These are phyloP conservation scores for Pelobates cultripes DNA, from an alignment of 2,797 vertebrate species.

Conservation along the genomic window DNA sequence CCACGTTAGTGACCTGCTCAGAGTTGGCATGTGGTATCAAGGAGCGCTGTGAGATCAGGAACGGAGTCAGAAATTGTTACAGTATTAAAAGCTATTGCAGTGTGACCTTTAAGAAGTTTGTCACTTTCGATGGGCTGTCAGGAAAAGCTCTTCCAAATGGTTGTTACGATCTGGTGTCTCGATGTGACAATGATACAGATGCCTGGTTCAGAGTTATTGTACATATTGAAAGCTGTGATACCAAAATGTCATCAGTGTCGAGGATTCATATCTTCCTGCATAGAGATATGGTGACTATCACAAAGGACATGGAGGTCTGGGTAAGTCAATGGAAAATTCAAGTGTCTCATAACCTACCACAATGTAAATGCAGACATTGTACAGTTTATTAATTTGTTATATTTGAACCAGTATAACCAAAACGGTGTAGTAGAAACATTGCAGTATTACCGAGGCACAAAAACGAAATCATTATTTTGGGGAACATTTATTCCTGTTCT, in stretches of 20 bases:
- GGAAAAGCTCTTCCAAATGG: conserved; percentile 59
- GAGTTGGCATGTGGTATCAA: conserved; percentile 60
- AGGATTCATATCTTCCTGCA: conserved; percentile 69
- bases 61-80: conserved; percentile 69
- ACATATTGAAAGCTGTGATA: conserved; percentile 65
- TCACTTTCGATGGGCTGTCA: conserved; percentile 73
- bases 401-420: too few relatives aligned
- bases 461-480: too few relatives aligned
- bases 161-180: conserved; percentile 70
- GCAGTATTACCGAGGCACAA: too few relatives aligned
- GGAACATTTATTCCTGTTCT: too few relatives aligned
- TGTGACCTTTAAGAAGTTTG: conserved; percentile 59
- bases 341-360: too few relatives aligned
- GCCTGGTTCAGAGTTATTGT: conserved; percentile 77
- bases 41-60: conserved; percentile 64
- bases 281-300: conserved; percentile 67
- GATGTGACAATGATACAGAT: conserved; percentile 57
- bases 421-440: too few relatives aligned
- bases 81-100: conserved; percentile 53
- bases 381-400: too few relatives aligned
- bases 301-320: conserved; percentile 66
- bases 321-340: conserved; percentile 63
- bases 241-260: conserved; percentile 11
- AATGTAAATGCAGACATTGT: too few relatives aligned
- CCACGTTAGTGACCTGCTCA: conserved; percentile 66